These are phyloP conservation scores for Pseudachorutes palmiensis DNA, from an alignment of 1,140 invertebrate species.

Conservation along the genomic window DNA sequence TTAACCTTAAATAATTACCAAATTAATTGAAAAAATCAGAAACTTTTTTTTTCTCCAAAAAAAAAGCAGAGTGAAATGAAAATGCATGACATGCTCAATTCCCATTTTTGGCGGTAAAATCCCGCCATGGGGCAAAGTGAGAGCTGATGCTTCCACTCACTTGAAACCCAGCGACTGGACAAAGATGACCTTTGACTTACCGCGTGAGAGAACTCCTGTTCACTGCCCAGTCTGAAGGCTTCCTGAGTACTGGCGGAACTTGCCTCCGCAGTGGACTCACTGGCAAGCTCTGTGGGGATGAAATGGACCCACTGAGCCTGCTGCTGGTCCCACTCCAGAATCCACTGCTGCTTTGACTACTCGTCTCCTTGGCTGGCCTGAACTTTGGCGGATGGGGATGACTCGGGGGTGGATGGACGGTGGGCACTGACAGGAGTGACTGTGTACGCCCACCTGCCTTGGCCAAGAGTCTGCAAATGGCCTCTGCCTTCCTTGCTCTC, in stretches of 20 bases:
- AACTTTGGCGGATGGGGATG: background rate
- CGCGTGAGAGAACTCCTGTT: background rate
- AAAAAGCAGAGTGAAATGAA: too few relatives aligned
- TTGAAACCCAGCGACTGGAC: too few relatives aligned
- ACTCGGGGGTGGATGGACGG: background rate
- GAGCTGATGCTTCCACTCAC: too few relatives aligned
- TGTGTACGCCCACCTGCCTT: conserved; percentile 27
- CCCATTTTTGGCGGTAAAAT: too few relatives aligned
- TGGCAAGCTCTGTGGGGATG: background rate
- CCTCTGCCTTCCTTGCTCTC: conserved; percentile 33
- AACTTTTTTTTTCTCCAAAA: too few relatives aligned
- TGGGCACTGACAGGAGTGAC: background rate
- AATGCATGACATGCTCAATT: too few relatives aligned
- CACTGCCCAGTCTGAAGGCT: background rate
- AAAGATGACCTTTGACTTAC: conserved; percentile 3
- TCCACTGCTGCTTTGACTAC: background rate
- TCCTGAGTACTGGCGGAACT: background rate
- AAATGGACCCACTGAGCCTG: background rate
- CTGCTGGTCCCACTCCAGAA: background rate
- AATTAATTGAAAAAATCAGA: too few relatives aligned
- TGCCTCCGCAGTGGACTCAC: background rate
- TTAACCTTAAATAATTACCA: too few relatives aligned
- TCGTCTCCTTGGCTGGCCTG: background rate
- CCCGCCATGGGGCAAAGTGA: too few relatives aligned
- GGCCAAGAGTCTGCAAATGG: conserved; percentile 29